Evolutionary conservation across 2,797 vertebrate genomes (phyloP).

Genomic region (Hyperoplus lanceolatus): DNA sequence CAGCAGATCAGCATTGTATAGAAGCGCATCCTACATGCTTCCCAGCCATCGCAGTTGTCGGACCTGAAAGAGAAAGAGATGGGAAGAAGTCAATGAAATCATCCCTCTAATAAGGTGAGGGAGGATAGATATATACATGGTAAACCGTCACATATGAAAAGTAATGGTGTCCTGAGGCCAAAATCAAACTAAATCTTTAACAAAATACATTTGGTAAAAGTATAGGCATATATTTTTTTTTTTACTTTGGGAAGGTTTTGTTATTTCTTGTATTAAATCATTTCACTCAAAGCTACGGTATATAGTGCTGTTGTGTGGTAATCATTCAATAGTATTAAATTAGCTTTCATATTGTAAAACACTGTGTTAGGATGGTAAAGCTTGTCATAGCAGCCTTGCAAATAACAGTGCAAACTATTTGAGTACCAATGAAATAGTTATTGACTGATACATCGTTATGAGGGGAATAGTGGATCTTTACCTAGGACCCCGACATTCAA

Average conservation of each 20-base stretch:
- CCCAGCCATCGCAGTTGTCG: constrained; percentile 55
- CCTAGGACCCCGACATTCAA: background rate
- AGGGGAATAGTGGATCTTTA: background rate
- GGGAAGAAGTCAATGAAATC: constrained; percentile 77
- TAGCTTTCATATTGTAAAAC: background rate
- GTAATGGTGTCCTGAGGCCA: constrained; percentile 53
- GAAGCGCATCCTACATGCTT: constrained; percentile 58
- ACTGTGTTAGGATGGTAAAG: background rate
- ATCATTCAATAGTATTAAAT: background rate
- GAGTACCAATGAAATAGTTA: background rate
- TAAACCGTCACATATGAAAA: constrained; percentile 42
- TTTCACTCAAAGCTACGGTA: background rate
- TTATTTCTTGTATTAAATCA: background rate
- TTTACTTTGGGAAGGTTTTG: background rate
- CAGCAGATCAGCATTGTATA: too few relatives aligned
- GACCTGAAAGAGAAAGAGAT: constrained; percentile 64
- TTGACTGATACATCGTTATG: background rate
- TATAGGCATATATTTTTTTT: background rate
- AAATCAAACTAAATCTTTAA: constrained; percentile 24
- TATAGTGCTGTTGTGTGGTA: background rate
- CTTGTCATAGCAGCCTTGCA: background rate
- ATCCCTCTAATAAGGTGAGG: constrained; percentile 75
- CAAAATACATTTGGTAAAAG: constrained; percentile 14
- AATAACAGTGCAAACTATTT: background rate
- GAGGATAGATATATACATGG: constrained; percentile 73